These are phyloP conservation scores for Druceiella hillmani DNA, from an alignment of 2,888 invertebrate species.

Conservation along the genomic window DNA sequence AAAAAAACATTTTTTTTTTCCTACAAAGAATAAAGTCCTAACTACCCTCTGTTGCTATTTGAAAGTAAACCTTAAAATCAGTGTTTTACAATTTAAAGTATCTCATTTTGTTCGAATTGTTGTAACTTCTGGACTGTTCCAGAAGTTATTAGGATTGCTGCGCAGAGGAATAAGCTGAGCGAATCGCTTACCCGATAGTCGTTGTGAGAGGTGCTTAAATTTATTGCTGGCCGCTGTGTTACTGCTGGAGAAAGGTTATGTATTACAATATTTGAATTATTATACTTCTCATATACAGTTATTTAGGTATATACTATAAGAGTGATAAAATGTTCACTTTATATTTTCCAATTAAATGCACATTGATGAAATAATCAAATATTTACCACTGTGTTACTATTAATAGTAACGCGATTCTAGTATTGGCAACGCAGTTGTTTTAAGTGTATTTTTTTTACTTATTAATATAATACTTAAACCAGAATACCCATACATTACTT, in stretches of 20 bases:
- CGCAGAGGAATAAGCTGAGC: constrained; percentile 4
- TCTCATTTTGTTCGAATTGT: constrained; percentile 9
- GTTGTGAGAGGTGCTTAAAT: constrained; percentile 8
- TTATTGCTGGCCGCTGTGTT: constrained; percentile 11
- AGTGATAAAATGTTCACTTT: too few relatives aligned
- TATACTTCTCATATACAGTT: too few relatives aligned
- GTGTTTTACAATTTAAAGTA: constrained; percentile 6
- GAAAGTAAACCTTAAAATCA: constrained; percentile 10
- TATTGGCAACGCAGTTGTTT: constrained; percentile 9
- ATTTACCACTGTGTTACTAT: constrained; percentile 13
- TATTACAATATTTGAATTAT: constrained; percentile 10
- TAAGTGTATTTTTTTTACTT: constrained; percentile 1
- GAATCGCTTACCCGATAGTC: constrained; percentile 7
- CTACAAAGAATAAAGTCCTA: constrained; percentile 11
- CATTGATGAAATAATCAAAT: constrained; percentile 10
- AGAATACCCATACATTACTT: too few relatives aligned
- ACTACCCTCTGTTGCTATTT: constrained; percentile 12
- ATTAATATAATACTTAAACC: not conserved
- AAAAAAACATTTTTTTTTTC: constrained; percentile 7
- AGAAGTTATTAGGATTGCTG: constrained; percentile 4
- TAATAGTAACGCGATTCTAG: too few relatives aligned
- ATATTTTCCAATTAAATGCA: constrained; percentile 5
- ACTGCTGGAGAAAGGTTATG: constrained; percentile 10
- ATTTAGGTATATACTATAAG: too few relatives aligned
- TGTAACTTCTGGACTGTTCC: constrained; percentile 7